Conservation (phyloP, 2,888 invertebrate species). For the Macrosoma leucophasiata region DNA sequence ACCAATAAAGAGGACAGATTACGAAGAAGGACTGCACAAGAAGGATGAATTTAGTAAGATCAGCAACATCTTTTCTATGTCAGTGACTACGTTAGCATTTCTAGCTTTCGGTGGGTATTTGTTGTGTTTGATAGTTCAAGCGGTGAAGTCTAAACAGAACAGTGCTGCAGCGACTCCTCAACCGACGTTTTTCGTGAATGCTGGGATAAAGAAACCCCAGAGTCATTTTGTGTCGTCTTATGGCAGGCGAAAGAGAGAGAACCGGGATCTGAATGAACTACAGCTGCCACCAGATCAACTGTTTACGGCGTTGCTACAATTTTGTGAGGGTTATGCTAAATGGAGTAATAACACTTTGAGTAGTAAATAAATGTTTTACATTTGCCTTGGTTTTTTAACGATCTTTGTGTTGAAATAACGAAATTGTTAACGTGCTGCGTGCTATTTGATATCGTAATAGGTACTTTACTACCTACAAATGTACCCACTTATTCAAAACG, state of each 20-base stretch:
- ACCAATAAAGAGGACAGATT: constrained; percentile 55
- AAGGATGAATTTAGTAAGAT: constrained; percentile 77
- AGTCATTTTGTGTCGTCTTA: constrained; percentile 54
- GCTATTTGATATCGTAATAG: no score
- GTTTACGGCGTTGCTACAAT: constrained; percentile 63
- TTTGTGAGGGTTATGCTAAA: constrained; percentile 76
- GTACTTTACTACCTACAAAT: no score
- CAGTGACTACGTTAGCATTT: constrained; percentile 86
- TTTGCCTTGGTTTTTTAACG: no score
- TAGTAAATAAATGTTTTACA: no score
- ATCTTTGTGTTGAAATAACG: no score
- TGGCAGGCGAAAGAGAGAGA: constrained; percentile 43
- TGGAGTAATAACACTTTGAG: constrained; percentile 61
- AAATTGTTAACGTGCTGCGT: no score
- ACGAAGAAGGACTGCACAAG: constrained; percentile 63
- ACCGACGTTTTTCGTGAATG: constrained; percentile 51
- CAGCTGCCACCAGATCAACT: constrained; percentile 61
- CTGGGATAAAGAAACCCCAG: constrained; percentile 61
- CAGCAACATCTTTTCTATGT: constrained; percentile 84
- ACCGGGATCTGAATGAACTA: constrained; percentile 30
- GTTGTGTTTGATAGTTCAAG: constrained; percentile 84
- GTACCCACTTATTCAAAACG: no score
- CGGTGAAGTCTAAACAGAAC: constrained; percentile 79
- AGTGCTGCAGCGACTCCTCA: constrained; percentile 39
- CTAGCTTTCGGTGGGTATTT: constrained; percentile 90